Evolutionary conservation across 2,113 vertebrate species (phyloP).

Genomic region (Nyctereutes procyonoides): DNA sequence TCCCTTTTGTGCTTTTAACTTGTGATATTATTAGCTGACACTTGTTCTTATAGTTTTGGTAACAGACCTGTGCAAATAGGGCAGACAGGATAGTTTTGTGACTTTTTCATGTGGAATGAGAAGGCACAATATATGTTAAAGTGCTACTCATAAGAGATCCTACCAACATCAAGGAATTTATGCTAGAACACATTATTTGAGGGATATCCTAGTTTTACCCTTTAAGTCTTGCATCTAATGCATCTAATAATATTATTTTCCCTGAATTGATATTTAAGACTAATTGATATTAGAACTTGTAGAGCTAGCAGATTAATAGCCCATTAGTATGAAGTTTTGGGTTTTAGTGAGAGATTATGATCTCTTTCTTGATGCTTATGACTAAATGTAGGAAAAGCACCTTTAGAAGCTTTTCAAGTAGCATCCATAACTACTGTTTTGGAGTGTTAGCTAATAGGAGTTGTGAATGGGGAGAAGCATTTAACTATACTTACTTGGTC

Average conservation of each 20-base stretch:
- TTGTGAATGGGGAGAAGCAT: constrained; percentile 34
- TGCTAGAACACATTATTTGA: neutral
- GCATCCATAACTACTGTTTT: neutral
- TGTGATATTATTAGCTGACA: neutral
- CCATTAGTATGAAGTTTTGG: constrained; percentile 46
- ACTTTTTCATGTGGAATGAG: constrained; percentile 26
- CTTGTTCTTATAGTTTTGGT: neutral
- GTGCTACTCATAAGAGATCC: neutral
- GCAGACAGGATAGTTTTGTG: constrained; percentile 16
- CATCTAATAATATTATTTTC: constrained; percentile 33
- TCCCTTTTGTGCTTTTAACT: neutral
- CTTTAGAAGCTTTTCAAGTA: constrained; percentile 56
- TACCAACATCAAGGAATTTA: neutral
- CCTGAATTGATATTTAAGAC: neutral
- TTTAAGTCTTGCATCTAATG: neutral
- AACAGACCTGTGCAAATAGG: neutral
- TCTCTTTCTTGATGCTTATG: neutral
- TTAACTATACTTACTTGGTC: constrained; percentile 39
- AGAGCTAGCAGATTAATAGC: constrained; percentile 39
- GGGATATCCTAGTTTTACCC: neutral
- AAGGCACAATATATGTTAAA: neutral
- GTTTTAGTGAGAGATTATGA: constrained; percentile 42
- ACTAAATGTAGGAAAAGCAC: constrained; percentile 55
- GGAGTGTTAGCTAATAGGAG: constrained; percentile 35
- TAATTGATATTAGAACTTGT: neutral